Evolutionary conservation across 2,888 invertebrate species (phyloP), one percentile per base, ranked within the genome.

Genomic region (Aporophyla nigra): DNA sequence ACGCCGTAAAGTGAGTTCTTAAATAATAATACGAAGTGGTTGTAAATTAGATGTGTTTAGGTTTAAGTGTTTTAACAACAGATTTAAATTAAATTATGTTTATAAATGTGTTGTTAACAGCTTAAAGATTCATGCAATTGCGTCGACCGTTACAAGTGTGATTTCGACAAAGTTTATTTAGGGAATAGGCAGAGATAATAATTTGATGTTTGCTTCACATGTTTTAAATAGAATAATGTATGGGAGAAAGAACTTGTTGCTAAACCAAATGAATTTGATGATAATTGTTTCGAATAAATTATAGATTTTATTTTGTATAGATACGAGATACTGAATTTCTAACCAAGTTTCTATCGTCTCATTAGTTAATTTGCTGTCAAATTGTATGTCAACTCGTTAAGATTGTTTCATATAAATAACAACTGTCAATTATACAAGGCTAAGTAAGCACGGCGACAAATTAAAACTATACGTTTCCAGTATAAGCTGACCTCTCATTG

Each of bases 131-230:
- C 19, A 19, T 2, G 21, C 16, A 16, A 51, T 53, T 43, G 76
- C 62, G 51, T 53, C 24, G 16, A 62, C 7, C 12, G 63, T 63
- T 62, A 63, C 63, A 76, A 76, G 53, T 76, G 24, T 63, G 76
- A 76, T 76, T 71, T 63, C 1, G 24, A 74, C 0, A 74, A 62
- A 54, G 24, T 49, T 76, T 46, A 7, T 33, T 2, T 73, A 24
- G 43, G 51, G 43, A 74, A 46, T 71, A 46, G 4, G 27, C 14
- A 46, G 24, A 56, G 33, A 56, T 33, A 72, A 56, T 33, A 46
- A 33, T 62, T 46, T 62, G 16, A 59, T 51, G n/a, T 27, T 43
- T 40, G 33, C 49, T 49, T 56, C 16, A 24, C 10, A 24, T 33
- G 21, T 53, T 71, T 67, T 10, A 33, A 40, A 33, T 62, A 58